Conservation (phyloP, 2,888 invertebrate species). For the Monochamus alternatus region DNA sequence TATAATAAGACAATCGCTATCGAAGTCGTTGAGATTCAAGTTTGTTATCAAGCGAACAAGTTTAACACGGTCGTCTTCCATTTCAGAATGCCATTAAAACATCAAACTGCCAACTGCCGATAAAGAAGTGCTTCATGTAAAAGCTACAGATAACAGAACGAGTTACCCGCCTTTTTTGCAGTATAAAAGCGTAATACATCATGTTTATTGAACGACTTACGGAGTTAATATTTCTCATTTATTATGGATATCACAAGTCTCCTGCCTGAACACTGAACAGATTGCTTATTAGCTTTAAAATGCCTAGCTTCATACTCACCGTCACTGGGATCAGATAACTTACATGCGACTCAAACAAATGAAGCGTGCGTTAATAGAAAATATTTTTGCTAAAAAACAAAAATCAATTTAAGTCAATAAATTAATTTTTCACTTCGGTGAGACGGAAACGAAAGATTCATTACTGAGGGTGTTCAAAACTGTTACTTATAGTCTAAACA, state of each 20-base stretch:
- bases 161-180: slow-evolving; percentile 44
- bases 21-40: slow-evolving; percentile 46
- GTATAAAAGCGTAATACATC: slow-evolving; percentile 46
- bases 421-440: too few species aligned
- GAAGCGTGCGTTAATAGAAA: too few species aligned
- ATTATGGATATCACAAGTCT: slow-evolving; percentile 37
- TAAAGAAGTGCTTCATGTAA: slow-evolving; percentile 38
- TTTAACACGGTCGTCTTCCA: slow-evolving; percentile 47
- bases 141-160: slow-evolving; percentile 47
- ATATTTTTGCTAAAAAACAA: too few species aligned
- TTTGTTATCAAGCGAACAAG: slow-evolving; percentile 46
- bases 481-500: too few species aligned
- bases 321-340: too few species aligned
- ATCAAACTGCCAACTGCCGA: slow-evolving; percentile 30
- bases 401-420: too few species aligned
- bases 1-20: slow-evolving; percentile 46
- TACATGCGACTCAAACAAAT: too few species aligned
- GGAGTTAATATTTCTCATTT: slow-evolving; percentile 42
- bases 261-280: not conserved
- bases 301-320: not conserved
- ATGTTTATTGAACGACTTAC: slow-evolving; percentile 46
- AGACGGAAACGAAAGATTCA: too few species aligned
- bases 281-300: not conserved
- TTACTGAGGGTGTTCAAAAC: too few species aligned
- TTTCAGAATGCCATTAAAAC: slow-evolving; percentile 49